A percentile compares a stretch with the other conserved stretches of the same genome.
Evolutionary conservation across 2,888 invertebrate genomes (phyloP).

Genomic region (Xestia c-nigrum): DNA sequence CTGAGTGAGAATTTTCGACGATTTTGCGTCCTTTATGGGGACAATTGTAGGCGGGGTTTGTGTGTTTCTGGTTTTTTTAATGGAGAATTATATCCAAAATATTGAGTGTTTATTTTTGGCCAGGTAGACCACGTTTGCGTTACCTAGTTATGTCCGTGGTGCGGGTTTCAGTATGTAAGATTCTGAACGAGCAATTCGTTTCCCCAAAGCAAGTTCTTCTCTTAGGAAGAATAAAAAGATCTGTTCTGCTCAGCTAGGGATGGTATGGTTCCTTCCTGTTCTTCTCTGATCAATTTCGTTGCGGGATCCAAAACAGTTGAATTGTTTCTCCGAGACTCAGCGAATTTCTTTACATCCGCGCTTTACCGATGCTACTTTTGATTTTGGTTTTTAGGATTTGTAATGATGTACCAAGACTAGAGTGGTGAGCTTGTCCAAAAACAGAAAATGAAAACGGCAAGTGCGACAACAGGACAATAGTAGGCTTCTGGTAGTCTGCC

Average conservation of each 20-base stretch:
- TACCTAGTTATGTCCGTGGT: not conserved
- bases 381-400: not conserved
- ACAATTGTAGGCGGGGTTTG: not conserved
- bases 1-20: slow-evolving; percentile 26
- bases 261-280: not conserved
- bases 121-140: not conserved
- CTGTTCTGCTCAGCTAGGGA: not conserved
- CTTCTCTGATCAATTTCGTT: not conserved
- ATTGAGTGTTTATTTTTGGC: not conserved
- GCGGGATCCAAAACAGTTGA: not conserved
- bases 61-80: not conserved
- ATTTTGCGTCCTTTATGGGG: slow-evolving; percentile 21
- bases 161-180: not conserved
- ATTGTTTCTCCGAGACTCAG: not conserved
- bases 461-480: not conserved
- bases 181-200: not conserved
- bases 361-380: not conserved
- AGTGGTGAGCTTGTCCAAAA: not conserved
- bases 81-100: not conserved
- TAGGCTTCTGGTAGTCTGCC: not conserved
- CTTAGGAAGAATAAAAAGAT: not conserved
- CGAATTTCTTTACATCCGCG: not conserved
- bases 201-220: not conserved
- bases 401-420: not conserved
- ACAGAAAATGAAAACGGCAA: not conserved